A percentile compares a stretch with the other conserved stretches of the same genome.
phyloP scores from a whole-genome alignment of 2,113 vertebrate species.

The Panurus biarmicus region DNA sequence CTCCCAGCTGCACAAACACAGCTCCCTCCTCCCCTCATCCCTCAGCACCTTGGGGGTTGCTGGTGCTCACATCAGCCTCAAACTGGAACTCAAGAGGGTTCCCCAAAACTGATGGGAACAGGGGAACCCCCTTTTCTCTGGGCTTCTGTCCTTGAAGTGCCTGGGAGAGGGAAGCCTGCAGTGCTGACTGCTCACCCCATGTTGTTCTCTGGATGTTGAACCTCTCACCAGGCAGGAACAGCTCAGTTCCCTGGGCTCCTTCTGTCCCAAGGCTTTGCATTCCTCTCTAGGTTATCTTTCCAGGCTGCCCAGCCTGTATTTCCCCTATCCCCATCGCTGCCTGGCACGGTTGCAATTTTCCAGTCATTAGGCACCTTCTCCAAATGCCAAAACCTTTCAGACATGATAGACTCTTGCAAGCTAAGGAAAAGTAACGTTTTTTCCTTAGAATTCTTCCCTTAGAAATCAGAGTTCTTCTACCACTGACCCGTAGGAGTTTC shows the following conservation, averaged over 20 bases:
- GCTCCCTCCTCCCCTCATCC: neutral
- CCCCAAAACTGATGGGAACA: neutral
- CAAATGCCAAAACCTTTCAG: neutral
- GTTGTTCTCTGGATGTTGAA: accelerated
- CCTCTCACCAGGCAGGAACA: accelerated
- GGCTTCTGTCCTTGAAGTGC: neutral
- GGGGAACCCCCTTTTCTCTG: neutral
- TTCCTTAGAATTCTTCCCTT: neutral
- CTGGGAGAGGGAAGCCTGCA: neutral
- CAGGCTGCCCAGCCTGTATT: neutral
- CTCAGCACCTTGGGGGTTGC: neutral
- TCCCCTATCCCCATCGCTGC: neutral
- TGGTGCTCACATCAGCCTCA: accelerated
- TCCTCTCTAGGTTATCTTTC: neutral
- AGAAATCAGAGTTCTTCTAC: neutral
- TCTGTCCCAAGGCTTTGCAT: neutral
- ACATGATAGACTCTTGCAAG: neutral
- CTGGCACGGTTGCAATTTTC: neutral
- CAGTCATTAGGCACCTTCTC: neutral
- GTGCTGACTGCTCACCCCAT: accelerated
- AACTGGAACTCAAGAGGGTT: neutral
- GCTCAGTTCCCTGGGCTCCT: neutral
- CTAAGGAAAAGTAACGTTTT: neutral
- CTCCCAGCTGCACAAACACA: neutral
- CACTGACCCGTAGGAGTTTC: neutral